Conservation (phyloP, 1,140 invertebrate genomes). For the Campodea augens region DNA sequence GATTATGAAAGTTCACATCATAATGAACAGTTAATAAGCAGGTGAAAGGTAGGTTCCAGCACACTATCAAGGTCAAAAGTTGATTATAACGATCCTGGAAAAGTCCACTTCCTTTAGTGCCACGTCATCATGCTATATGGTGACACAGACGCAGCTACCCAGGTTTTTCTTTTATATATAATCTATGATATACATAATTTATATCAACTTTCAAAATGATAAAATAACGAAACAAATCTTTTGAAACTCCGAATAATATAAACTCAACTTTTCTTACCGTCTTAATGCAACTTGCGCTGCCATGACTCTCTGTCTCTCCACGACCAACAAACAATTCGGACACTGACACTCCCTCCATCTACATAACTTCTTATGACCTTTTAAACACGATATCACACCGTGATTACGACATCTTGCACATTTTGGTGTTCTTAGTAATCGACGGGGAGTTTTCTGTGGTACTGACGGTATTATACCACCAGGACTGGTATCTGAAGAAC, state of each 20-base stretch:
- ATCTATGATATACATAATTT: not conserved
- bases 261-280: constrained; percentile 18
- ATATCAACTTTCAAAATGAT: not conserved
- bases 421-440: constrained; percentile 47
- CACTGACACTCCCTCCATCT: constrained; percentile 63
- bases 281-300: constrained; percentile 50
- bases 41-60: no score
- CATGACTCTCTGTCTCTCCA: constrained; percentile 73
- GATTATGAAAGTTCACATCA: no score
- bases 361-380: constrained; percentile 65
- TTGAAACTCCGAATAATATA: not conserved
- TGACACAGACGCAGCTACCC: no score
- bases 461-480: no score
- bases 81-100: no score
- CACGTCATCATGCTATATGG: no score
- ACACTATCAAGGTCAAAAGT: no score
- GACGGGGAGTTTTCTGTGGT: constrained; percentile 12
- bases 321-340: constrained; percentile 66
- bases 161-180: no score
- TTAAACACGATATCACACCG: constrained; percentile 67
- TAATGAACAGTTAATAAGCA: no score
- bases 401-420: constrained; percentile 76
- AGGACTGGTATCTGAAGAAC: no score
- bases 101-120: no score
- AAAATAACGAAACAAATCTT: constrained; percentile 7